Evolutionary conservation across 2,797 vertebrate genomes (phyloP).

Genomic region (Garrulus glandarius): DNA sequence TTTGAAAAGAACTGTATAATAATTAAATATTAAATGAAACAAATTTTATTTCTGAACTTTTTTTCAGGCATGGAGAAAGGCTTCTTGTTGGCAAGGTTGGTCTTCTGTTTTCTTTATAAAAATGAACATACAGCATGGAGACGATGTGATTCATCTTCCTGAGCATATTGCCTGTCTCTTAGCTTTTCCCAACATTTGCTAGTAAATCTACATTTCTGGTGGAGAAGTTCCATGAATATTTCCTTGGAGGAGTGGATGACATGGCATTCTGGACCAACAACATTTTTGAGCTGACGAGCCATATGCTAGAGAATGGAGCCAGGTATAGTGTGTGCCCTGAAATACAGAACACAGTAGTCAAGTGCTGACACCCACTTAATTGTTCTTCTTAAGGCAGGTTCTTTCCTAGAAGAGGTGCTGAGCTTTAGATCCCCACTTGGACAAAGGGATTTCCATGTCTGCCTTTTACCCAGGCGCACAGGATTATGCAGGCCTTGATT

Average conservation of each 20-base stretch:
- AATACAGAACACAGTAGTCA: background rate
- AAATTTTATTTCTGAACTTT: background rate
- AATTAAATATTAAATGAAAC: background rate
- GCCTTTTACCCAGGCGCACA: rapidly evolving
- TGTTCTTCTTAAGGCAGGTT: background rate
- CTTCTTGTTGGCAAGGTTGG: conserved; percentile 73
- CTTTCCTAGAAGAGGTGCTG: background rate
- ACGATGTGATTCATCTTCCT: background rate
- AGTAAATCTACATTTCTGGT: conserved; percentile 78
- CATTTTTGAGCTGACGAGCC: conserved; percentile 72
- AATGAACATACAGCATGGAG: background rate
- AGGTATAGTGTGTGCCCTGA: conserved; percentile 53
- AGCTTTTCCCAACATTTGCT: conserved; percentile 76
- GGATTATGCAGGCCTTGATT: background rate
- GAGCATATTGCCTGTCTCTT: background rate
- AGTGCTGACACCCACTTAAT: background rate
- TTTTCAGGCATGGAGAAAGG: conserved; percentile 74
- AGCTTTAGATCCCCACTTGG: background rate
- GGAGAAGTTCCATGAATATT: conserved; percentile 81
- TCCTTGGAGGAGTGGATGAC: conserved; percentile 80
- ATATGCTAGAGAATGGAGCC: conserved; percentile 76
- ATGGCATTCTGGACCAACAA: conserved; percentile 78
- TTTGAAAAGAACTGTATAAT: background rate
- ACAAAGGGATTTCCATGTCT: background rate
- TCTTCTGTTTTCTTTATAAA: background rate